Conservation (phyloP, 2,797 vertebrate genomes). For the Arrhamphus sclerolepis region DNA sequence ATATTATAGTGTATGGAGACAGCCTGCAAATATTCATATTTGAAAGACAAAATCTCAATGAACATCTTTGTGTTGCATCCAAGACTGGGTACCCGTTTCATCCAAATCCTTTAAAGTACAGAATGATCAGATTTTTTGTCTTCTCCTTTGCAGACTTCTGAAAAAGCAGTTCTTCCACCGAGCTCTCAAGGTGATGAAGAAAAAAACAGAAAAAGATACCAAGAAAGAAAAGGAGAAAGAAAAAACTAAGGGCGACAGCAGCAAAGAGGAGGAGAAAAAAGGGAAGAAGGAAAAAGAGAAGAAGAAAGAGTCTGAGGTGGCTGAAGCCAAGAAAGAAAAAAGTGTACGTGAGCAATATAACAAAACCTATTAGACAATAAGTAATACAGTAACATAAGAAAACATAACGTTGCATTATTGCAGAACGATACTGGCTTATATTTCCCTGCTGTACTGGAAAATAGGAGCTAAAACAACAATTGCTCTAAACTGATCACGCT, state of each 20-base stretch:
- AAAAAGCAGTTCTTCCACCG: slow-evolving; percentile 99
- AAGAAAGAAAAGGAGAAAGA: slow-evolving; percentile 88
- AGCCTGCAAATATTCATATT: no score
- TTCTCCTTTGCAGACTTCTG: slow-evolving; percentile 82
- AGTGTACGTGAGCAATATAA: slow-evolving; percentile 63
- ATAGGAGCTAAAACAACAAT: neutral
- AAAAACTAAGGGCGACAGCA: slow-evolving; percentile 83
- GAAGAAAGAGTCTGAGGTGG: slow-evolving; percentile 85
- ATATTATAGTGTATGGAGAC: no score
- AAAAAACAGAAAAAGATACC: slow-evolving; percentile 92
- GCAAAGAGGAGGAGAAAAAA: slow-evolving; percentile 92
- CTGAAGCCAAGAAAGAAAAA: slow-evolving; percentile 91
- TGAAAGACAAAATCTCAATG: no score
- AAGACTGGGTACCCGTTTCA: neutral
- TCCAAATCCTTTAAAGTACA: neutral
- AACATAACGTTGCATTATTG: no score
- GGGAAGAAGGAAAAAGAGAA: slow-evolving; percentile 89
- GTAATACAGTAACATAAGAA: no score
- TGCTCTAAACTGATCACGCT: no score
- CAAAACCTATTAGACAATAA: no score
- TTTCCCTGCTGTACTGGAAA: neutral
- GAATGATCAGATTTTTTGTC: neutral
- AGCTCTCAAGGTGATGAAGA: slow-evolving; percentile 98
- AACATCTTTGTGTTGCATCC: no score
- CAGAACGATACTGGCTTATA: no score